Evolutionary conservation across 2,888 invertebrate species (phyloP), one percentile per base, ranked within the genome.

Genomic region (Campoplex capitator): DNA sequence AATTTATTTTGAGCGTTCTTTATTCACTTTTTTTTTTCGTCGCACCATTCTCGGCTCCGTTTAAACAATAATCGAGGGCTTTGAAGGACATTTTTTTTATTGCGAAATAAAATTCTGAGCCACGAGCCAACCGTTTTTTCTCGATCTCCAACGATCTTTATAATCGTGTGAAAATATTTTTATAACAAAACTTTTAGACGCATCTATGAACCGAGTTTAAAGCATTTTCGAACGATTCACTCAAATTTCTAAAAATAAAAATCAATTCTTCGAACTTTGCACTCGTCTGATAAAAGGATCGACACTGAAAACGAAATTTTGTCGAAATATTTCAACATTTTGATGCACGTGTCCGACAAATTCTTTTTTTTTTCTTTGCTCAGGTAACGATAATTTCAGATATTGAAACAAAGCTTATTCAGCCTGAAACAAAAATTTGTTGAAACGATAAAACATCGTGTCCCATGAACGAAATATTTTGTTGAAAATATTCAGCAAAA

Each of bases 61-160:
- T 70, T 32, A 58, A 54, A 68, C n/a, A 51, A 79, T 62, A 51
- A 87, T 81, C 84, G 83, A 82, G 84, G 82, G 71, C 84, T 84
- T 56, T 51, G 81, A 65, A 70, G 74, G 54, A 83, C 68, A 54
- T 58, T 3, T 1, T 18, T 58, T 3, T 1, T 18, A 56, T 85
- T 79, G 81, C 83, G 45, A 75, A 79, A 42, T 62, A 3, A 42
- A 13, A 45, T 75, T 2, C n/a, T 42, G 23, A 62, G 18, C 7
- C 45, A 8, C 42, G 38, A 73, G 74, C 35, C 74, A 23, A 56
- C n/a, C 28, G 38, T 45, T 45, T 51, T 74, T 78, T 65, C 9
- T 68, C 51, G 32, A 51, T 54, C n/a, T 71, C 32, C 51, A 2
- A 18, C 1, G 8, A 9, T 23, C 42, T 68, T 38, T 38, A 9